A percentile compares a stretch with the other conserved stretches of the same genome.
These are phyloP conservation scores for Podocnemis expansa DNA, from an alignment of 2,113 vertebrate genomes.

Conservation along the genomic window DNA sequence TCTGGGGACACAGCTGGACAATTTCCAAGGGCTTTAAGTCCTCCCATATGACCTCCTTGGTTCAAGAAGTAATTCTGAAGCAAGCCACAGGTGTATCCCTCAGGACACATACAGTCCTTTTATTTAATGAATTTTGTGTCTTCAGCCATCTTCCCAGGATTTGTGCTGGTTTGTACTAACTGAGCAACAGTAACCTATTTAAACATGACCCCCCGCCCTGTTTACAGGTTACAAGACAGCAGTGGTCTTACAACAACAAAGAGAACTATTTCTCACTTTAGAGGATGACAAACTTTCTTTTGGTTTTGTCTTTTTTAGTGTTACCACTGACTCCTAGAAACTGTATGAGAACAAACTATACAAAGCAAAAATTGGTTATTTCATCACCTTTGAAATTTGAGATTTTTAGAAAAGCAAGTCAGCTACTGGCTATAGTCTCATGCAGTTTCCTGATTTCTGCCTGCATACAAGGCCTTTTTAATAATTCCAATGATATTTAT, in stretches of 20 bases:
- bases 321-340: neutral
- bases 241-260: neutral
- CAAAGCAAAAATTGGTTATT: neutral
- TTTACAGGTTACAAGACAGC: neutral
- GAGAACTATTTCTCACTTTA: neutral
- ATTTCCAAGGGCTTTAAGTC: neutral
- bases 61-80: conserved; percentile 22
- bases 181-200: neutral
- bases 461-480: rapidly evolving
- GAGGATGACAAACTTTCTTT: neutral
- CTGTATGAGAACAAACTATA: neutral
- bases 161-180: neutral
- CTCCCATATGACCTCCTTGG: neutral
- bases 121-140: neutral
- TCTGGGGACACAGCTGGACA: neutral
- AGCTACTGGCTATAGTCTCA: neutral
- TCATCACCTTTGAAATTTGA: neutral
- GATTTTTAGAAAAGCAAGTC: neutral
- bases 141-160: neutral
- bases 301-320: neutral
- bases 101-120: neutral
- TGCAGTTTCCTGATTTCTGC: neutral
- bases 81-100: neutral
- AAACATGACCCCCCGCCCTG: neutral
- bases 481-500: neutral